Evolutionary conservation across 2,797 vertebrate species (phyloP), one percentile per base, ranked within the genome.

Genomic region (Pangasius macronema): DNA sequence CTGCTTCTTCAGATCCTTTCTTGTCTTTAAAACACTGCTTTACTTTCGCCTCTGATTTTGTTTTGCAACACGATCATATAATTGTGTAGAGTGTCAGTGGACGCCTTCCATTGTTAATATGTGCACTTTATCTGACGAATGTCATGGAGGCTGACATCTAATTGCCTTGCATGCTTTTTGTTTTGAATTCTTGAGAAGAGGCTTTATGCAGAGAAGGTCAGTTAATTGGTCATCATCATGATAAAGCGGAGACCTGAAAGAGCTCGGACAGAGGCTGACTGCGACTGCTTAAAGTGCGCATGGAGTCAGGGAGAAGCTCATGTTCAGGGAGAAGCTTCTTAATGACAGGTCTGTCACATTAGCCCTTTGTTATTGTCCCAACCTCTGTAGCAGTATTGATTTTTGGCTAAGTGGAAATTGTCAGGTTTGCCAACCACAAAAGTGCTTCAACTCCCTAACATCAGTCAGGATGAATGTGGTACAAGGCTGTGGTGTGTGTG

Each of bases 181-280:
- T 91, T 89, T 89, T 68, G 46, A 14, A 53, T 88, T 85, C 72
- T 73, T 30, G 85, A 84, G 61, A 22, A 89, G 86, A 65, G 7
- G 18, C 82, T 89, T 84, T 75, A 88, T 46, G 42, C 33, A 57
- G 76, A 68, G 88, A 90, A 86, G 55, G 85, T 55, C 49, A 72
- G 85, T 89, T 91, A 90, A 91, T 91, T 91, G 90, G 88, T 88
- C 77, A 86, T 86, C 83, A 27, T 55, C 33, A 84, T 91, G 88
- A 91, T 90, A 90, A 89, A 87, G 88, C 24, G 51, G 30, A 86
- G 63, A 61, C 70, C 68, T 88, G 82, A 90, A 91, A 83, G 81
- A 68, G 73, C 87, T 82, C 42, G 51, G 63, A 89, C 63, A 22
- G 24, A 87, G 67, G n/a, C 72, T 33, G 70, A 79, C 33, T 79